Evolutionary conservation across 2,797 vertebrate species (phyloP).

Genomic region (Melanotaenia trifasciata): DNA sequence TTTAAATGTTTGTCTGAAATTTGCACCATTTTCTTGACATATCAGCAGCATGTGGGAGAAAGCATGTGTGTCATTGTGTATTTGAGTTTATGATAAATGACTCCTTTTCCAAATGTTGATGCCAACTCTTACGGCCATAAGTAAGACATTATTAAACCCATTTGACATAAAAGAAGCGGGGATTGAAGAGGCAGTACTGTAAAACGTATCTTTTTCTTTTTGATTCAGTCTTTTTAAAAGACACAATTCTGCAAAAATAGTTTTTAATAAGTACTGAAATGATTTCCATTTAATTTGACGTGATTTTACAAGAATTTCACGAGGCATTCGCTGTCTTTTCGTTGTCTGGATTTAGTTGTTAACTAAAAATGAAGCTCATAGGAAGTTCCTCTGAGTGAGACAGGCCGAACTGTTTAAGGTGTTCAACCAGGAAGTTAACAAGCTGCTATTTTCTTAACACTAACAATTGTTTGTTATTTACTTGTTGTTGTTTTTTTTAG

Average conservation of each 20-base stretch:
- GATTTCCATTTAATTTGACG: constrained; percentile 36
- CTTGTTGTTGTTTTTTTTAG: neutral
- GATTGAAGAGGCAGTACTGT: constrained; percentile 14
- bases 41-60: constrained; percentile 58
- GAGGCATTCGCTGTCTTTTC: constrained; percentile 40
- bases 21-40: constrained; percentile 64
- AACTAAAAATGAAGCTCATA: constrained; percentile 6
- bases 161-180: constrained; percentile 26
- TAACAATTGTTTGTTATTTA: constrained; percentile 28
- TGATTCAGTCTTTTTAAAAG: constrained; percentile 32
- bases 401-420: constrained; percentile 36
- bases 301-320: constrained; percentile 19
- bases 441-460: constrained; percentile 70
- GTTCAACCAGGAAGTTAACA: constrained; percentile 40
- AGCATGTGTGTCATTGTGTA: constrained; percentile 21
- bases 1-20: constrained; percentile 44
- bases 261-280: neutral
- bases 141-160: constrained; percentile 29
- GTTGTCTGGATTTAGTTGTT: constrained; percentile 9
- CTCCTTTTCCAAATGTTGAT: constrained; percentile 21
- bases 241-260: neutral
- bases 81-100: constrained; percentile 15
- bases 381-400: constrained; percentile 21
- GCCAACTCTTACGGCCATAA: constrained; percentile 30
- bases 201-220: constrained; percentile 15